Evolutionary conservation across 2,797 vertebrate genomes (phyloP), one percentile per base, ranked within the genome.

Genomic region (Acrossocheilus wenchowensis): DNA sequence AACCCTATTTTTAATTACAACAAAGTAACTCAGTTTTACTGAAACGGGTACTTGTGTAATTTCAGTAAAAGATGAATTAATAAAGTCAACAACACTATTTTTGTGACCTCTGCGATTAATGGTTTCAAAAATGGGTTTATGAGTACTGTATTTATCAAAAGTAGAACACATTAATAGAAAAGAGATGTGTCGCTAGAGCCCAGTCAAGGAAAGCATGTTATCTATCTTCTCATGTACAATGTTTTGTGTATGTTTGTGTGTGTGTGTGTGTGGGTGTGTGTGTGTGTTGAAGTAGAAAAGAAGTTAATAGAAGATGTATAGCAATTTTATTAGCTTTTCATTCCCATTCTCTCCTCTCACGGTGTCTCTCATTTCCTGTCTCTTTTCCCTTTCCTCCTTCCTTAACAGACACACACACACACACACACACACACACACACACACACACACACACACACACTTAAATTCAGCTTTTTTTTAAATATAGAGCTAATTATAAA

Each of bases 371-470:
- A n/a, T 82, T 71, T 82, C 64, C 45, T 81, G n/a, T 10, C 9
- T 36, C 5, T 36, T 66, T 81, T 52, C 11, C 43, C 11, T 81
- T 30, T 66, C 30, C 26, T 64, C 2, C 62, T 17, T 21, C 15
- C 17, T 14, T 19, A 7, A 30, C 12, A 26, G 9, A 50, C 26
- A 75, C 48, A 50, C 39, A 26, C 34, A 79, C 34, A 78, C 50
- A n/a, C 74, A 57, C 74, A 39, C 41, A n/a, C 69, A 72, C 15
- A 75, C 45, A 34, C 26, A n/a, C 74, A 57, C 74, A 39, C 41
- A n/a, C 69, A 72, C 15, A 72, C 15, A 75, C 45, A 34, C 26
- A n/a, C 74, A 57, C 74, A 39, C 41, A n/a, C 69, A 72, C 15
- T 64, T 30, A 6, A 62, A 26, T 2, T 64, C 0, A 64, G 8